Conservation (phyloP, 2,113 vertebrate genomes). For the Zosterops hypoxanthus region DNA sequence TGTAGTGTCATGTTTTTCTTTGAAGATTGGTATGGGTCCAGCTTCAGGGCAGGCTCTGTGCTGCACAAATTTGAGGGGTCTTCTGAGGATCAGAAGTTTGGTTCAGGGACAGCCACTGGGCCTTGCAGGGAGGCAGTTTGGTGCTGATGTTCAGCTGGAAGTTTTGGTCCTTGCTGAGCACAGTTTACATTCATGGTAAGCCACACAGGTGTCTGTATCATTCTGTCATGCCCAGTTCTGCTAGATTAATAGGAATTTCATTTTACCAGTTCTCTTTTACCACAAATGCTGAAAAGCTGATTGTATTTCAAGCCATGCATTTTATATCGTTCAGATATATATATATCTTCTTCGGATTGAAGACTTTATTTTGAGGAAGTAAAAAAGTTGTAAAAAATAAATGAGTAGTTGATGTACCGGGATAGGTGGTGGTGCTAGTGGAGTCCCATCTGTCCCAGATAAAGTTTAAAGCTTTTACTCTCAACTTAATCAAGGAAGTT, state of each 20-base stretch:
- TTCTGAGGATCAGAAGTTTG: neutral
- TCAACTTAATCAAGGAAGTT: neutral
- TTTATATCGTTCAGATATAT: neutral
- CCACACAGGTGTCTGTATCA: neutral
- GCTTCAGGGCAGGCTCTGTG: neutral
- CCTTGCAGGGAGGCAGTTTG: neutral
- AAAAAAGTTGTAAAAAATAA: neutral
- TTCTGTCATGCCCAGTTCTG: neutral
- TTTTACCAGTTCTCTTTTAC: neutral
- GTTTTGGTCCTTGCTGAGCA: neutral
- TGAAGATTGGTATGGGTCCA: neutral
- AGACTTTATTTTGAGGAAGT: neutral
- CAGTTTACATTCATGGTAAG: neutral
- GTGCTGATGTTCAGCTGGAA: neutral
- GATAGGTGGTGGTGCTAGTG: neutral
- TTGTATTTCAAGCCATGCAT: neutral
- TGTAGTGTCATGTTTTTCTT: neutral
- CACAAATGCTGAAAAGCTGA: neutral
- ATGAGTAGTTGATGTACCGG: neutral
- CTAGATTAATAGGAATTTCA: neutral
- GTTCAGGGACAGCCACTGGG: neutral
- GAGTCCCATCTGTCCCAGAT: neutral
- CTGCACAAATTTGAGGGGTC: neutral
- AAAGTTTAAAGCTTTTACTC: neutral
- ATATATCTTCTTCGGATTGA: neutral